Conservation (phyloP, 2,888 invertebrate genomes). For the Leistus spinibarbis region DNA sequence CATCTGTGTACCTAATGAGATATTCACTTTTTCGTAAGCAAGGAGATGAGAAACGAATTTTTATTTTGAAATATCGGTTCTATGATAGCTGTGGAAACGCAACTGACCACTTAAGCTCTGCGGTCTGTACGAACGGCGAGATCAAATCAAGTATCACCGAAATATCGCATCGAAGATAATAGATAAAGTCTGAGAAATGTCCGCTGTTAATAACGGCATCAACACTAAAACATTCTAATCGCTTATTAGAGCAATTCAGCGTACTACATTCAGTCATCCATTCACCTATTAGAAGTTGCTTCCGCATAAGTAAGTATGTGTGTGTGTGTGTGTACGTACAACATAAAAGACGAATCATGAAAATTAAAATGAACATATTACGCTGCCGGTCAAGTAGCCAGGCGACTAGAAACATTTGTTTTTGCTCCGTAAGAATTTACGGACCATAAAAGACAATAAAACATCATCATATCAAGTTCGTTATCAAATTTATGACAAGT, state of each 20-base stretch:
- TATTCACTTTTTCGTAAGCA: no score
- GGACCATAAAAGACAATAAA: background rate
- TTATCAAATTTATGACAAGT: constrained; percentile 32
- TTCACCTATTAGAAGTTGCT: constrained; percentile 16
- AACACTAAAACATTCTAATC: constrained; percentile 29
- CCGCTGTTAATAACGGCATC: background rate
- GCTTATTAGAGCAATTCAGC: constrained; percentile 13
- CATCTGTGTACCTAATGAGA: no score
- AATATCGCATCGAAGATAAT: no score
- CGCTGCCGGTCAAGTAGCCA: background rate
- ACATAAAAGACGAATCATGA: background rate
- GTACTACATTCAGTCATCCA: constrained; percentile 7
- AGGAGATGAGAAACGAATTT: no score
- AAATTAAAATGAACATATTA: background rate
- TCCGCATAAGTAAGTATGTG: constrained; percentile 12
- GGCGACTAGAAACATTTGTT: background rate
- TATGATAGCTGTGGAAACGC: no score
- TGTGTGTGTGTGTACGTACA: background rate
- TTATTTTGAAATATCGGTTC: no score
- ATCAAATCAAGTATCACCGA: no score
- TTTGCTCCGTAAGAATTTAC: background rate
- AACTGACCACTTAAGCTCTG: no score
- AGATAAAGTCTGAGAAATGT: background rate
- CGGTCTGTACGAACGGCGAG: no score
- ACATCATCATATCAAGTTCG: background rate